Conservation (phyloP, 2,113 vertebrate genomes). For the Melanotaenia duboulayi region DNA sequence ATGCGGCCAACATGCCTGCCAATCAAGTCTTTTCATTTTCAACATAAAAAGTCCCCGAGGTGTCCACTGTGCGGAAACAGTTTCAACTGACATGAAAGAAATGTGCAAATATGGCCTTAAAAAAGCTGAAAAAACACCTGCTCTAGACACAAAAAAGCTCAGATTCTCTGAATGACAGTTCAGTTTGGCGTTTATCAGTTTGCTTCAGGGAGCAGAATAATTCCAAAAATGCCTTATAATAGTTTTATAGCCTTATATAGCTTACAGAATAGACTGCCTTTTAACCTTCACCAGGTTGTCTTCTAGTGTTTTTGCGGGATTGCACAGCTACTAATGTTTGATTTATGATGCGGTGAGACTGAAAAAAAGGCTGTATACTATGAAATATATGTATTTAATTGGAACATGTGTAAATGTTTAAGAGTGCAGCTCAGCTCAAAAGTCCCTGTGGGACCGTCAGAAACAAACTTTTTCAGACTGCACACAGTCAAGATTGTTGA, state of each 20-base stretch:
- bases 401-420: too few relatives aligned
- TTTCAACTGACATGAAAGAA: background rate
- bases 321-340: too few relatives aligned
- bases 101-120: background rate
- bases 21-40: conserved; percentile 53
- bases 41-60: conserved; percentile 22
- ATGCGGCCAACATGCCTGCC: conserved; percentile 48
- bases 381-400: too few relatives aligned
- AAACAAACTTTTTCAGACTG: too few relatives aligned
- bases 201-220: background rate
- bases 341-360: too few relatives aligned
- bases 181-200: background rate
- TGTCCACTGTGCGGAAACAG: conserved; percentile 1
- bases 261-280: too few relatives aligned
- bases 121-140: background rate
- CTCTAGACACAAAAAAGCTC: background rate
- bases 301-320: background rate
- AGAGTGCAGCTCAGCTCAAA: too few relatives aligned
- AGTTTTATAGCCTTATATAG: too few relatives aligned
- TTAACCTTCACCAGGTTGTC: background rate
- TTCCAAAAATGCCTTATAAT: background rate
- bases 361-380: too few relatives aligned
- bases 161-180: conserved; percentile 3
- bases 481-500: too few relatives aligned
- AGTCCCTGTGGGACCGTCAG: too few relatives aligned